Evolutionary conservation across 2,113 vertebrate species (phyloP), one percentile per base, ranked within the genome.

Genomic region (Bos javanicus): DNA sequence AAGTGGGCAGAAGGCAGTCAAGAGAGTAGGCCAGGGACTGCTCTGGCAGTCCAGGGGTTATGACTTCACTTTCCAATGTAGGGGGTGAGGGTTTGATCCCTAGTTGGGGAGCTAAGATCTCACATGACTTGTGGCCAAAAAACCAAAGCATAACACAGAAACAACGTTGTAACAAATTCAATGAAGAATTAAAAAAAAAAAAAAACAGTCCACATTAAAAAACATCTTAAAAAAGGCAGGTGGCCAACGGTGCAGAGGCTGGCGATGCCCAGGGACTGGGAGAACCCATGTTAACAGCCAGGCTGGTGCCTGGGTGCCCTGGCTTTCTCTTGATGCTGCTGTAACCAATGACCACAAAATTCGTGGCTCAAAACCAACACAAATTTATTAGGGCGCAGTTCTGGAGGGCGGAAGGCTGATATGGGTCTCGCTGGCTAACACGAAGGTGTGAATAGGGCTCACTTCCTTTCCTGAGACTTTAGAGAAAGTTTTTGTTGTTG

Each of bases 251-350:
- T 2, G 1, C 16, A 30, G 95, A 71, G 60, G 36, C 36, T 25
- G 59, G 17, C 6, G 1, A 0, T 5, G 84, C 33, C 36, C 30
- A 7, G 57, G 85, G 36, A 0, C 5, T n/a, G 8, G 67, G 46
- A 56, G 50, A 17, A 4, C 3, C 50, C 28, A 0, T 2, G 21
- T 4, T 7, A 33, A 2, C 11, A 11, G n/a, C 50, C n/a, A 54
- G 90, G 46, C 56, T 43, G 30, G 54, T 0, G 16, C 7, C 19
- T 0, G 54, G 19, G 2, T 1, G 7, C 1, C 0, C 2, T 9
- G 2, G 0, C 30, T 26, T 54, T 56, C 28, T 33, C 1, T 39
- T 13, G 39, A 39, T 39, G 39, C 30, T 67, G 56, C 46, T 8
- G 2, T 15, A 33, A 39, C 30, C 19, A 50, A 7, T 11, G 2